phyloP scores from a whole-genome alignment of 2,113 vertebrate genomes.

The Brevimyrus niger region DNA sequence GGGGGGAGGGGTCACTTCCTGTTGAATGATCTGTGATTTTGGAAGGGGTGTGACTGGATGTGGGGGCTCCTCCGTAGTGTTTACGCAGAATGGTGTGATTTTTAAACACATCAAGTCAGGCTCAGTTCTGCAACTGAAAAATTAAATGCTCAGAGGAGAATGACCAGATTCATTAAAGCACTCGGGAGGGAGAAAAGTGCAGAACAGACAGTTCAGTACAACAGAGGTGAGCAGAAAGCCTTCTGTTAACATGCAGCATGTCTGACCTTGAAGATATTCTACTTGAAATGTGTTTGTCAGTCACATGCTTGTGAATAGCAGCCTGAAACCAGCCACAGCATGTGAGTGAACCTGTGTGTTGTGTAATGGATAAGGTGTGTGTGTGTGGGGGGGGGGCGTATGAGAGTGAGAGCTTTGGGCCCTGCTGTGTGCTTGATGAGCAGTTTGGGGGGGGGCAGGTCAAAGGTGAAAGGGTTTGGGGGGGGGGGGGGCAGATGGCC shows the following conservation, averaged over 20 bases:
- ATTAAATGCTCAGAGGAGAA: not conserved
- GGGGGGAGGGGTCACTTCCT: not conserved
- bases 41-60: not conserved
- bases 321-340: not conserved
- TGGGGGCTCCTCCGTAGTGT: not conserved
- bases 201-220: not conserved
- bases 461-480: conserved; percentile 52
- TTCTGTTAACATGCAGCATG: not conserved
- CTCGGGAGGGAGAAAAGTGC: not conserved
- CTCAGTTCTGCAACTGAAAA: not conserved
- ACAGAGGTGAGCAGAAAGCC: not conserved
- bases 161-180: not conserved
- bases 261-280: not conserved
- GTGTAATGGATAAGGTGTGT: not conserved
- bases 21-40: not conserved
- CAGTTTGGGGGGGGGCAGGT: conserved; percentile 38
- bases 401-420: not conserved
- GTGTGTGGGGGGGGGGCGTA: not conserved
- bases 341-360: not conserved
- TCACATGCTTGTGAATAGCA: not conserved
- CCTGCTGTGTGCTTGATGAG: conserved; percentile 19
- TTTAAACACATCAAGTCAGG: not conserved
- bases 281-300: not conserved
- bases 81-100: not conserved
- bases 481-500: conserved; percentile 59